Conservation (phyloP, 2,888 invertebrate genomes). For the Dascillus cervinus region DNA sequence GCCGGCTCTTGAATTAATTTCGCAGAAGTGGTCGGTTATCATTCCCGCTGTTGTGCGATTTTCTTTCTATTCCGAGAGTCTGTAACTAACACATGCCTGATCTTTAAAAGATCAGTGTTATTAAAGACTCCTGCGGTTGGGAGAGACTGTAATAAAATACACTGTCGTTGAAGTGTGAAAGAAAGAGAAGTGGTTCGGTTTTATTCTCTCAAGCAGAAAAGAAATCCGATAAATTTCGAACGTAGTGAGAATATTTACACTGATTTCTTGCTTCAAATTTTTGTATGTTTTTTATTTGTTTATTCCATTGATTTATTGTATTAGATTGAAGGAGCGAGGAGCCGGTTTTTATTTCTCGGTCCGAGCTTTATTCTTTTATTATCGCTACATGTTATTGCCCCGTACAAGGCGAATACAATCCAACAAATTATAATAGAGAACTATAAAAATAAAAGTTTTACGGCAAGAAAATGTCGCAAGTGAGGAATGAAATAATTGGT, state of each 20-base stretch:
- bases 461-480: no score
- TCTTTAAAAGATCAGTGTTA: slow-evolving; percentile 21
- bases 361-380: no score
- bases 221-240: slow-evolving; percentile 13
- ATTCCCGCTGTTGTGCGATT: slow-evolving; percentile 12
- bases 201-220: slow-evolving; percentile 15
- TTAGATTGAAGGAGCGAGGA: no score
- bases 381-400: no score
- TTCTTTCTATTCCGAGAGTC: slow-evolving; percentile 10
- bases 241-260: slow-evolving; percentile 12
- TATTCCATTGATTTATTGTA: no score
- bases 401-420: no score
- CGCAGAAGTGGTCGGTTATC: slow-evolving; percentile 11
- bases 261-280: slow-evolving; percentile 8
- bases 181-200: slow-evolving; percentile 13
- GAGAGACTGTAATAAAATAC: slow-evolving; percentile 19
- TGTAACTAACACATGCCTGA: slow-evolving; percentile 19
- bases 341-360: no score
- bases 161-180: slow-evolving; percentile 18
- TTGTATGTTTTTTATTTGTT: no score
- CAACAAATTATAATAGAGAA: no score
- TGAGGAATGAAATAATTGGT: slow-evolving; percentile 14
- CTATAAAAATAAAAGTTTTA: no score
- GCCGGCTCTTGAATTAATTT: slow-evolving; percentile 19
- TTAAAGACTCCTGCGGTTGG: slow-evolving; percentile 17